phyloP scores from a whole-genome alignment of 2,888 invertebrate species.

The Caradrina kadenii region DNA sequence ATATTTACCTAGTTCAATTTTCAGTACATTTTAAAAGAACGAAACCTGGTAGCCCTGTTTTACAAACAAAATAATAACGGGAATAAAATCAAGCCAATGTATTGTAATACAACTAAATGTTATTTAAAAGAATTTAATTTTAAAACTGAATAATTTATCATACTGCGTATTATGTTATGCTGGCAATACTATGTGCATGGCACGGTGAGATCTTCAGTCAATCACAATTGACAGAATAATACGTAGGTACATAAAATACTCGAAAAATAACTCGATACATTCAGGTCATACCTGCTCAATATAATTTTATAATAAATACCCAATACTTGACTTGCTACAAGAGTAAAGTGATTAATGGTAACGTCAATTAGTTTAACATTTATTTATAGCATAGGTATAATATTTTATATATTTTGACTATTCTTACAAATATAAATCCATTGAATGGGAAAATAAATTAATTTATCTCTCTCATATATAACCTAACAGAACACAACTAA shows the following conservation, averaged over 20 bases:
- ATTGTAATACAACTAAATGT: background rate
- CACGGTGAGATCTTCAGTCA: constrained; percentile 70
- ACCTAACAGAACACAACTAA: constrained; percentile 14
- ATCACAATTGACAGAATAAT: constrained; percentile 69
- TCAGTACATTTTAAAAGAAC: constrained; percentile 29
- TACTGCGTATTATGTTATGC: background rate
- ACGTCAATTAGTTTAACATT: constrained; percentile 42
- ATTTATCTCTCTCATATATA: constrained; percentile 22
- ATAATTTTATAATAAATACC: constrained; percentile 52
- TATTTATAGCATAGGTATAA: constrained; percentile 36
- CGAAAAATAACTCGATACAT: constrained; percentile 72
- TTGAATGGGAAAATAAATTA: constrained; percentile 20
- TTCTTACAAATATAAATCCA: constrained; percentile 35
- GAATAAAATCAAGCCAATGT: background rate
- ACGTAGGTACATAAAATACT: constrained; percentile 67
- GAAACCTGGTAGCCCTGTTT: background rate
- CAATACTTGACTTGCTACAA: constrained; percentile 44
- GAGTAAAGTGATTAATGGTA: constrained; percentile 37
- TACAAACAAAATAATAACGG: background rate
- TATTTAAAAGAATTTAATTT: background rate
- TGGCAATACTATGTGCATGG: constrained; percentile 59
- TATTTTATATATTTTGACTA: constrained; percentile 34
- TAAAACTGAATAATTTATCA: constrained; percentile 12
- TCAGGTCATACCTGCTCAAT: constrained; percentile 63
- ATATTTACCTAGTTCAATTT: constrained; percentile 31